Percentiles rank a stretch among this genome's conserved stretches.
These are phyloP conservation scores for Melanophora roralis DNA, from an alignment of 2,888 invertebrate species.

Conservation along the genomic window DNA sequence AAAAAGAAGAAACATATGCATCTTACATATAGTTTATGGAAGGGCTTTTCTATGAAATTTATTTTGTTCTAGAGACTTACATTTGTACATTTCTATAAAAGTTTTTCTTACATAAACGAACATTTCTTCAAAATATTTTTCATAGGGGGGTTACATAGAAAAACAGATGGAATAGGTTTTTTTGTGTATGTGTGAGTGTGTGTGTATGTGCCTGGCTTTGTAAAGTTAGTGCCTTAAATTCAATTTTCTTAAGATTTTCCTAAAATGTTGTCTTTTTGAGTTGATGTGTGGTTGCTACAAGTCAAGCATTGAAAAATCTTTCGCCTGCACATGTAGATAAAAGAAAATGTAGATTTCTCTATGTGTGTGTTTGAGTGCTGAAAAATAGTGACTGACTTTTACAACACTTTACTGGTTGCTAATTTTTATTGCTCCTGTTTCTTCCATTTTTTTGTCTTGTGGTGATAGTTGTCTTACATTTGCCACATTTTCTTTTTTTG, in stretches of 20 bases:
- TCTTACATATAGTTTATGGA: conserved; percentile 9
- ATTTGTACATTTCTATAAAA: background rate
- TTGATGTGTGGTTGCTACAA: conserved; percentile 47
- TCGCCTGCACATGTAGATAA: too few relatives aligned
- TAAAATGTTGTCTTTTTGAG: conserved; percentile 57
- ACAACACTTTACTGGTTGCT: conserved; percentile 9
- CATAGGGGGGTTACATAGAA: background rate
- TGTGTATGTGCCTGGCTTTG: background rate
- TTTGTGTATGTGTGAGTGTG: background rate
- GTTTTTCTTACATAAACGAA: conserved; percentile 14
- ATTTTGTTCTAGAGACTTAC: conserved; percentile 16
- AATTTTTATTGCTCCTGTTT: background rate
- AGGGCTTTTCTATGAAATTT: conserved; percentile 25
- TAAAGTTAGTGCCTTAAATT: conserved; percentile 25
- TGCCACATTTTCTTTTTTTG: conserved; percentile 61
- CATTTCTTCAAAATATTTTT: conserved; percentile 7
- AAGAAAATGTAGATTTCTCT: background rate
- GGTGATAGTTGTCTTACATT: conserved; percentile 30
- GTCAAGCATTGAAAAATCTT: conserved; percentile 6
- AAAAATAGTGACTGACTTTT: conserved; percentile 37
- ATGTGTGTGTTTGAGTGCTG: background rate
- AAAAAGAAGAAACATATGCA: background rate
- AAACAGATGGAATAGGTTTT: too few relatives aligned
- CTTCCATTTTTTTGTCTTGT: background rate
- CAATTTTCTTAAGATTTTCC: conserved; percentile 57